Conservation (phyloP, 2,888 invertebrate genomes). For the Protonemura montana region DNA sequence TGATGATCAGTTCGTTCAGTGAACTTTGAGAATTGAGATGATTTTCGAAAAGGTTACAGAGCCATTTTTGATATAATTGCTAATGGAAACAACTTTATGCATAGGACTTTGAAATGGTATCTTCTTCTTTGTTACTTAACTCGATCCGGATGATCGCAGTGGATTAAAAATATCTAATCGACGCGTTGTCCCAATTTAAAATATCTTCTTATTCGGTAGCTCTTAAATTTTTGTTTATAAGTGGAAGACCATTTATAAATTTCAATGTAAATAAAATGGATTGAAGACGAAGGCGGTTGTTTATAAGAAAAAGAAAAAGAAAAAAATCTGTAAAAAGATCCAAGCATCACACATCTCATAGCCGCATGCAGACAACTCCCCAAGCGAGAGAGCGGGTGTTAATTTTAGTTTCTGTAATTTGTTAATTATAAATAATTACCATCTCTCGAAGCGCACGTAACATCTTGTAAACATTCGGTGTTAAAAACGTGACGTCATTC, state of each 20-base stretch:
- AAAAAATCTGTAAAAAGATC: background rate
- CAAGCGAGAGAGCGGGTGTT: background rate
- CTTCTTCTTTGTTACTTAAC: background rate
- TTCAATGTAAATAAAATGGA: conserved; percentile 25
- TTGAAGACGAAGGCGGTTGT: conserved; percentile 2
- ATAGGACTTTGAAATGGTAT: no score
- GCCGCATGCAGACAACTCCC: no score
- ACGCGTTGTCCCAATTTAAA: conserved; percentile 1
- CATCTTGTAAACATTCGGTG: conserved; percentile 23
- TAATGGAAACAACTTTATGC: no score
- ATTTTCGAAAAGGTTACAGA: no score
- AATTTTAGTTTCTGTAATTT: conserved; percentile 40
- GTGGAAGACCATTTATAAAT: conserved; percentile 26
- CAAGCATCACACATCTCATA: background rate
- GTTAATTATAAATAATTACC: conserved; percentile 42
- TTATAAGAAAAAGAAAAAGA: conserved; percentile 22
- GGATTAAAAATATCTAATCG: background rate
- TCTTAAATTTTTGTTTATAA: conserved; percentile 3
- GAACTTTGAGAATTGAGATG: background rate
- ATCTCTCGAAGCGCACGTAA: background rate
- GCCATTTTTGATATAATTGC: no score
- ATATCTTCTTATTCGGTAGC: conserved; percentile 12
- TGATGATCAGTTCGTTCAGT: background rate
- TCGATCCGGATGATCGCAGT: background rate
- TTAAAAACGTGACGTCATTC: conserved; percentile 35